A percentile compares a stretch with the other conserved stretches of the same genome.
Evolutionary conservation across 2,113 vertebrate genomes (phyloP).

Genomic region (Salvelinus alpinus): DNA sequence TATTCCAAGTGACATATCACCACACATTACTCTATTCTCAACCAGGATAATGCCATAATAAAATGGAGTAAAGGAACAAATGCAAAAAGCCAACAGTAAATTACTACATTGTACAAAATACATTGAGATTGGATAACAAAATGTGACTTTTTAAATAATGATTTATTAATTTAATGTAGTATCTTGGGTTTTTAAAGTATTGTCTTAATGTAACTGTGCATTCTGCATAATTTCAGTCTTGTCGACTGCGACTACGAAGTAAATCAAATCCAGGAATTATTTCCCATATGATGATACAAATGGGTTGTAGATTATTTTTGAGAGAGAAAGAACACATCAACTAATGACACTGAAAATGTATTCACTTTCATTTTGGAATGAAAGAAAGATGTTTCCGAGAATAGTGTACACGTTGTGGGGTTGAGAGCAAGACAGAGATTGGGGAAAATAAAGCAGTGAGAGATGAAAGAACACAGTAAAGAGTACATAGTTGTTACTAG

Average conservation of each 20-base stretch:
- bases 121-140: too few relatives aligned
- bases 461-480: background rate
- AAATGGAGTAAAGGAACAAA: too few relatives aligned
- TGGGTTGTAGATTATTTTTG: background rate
- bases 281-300: background rate
- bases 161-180: background rate
- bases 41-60: too few relatives aligned
- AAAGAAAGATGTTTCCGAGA: background rate
- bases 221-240: too few relatives aligned
- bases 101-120: too few relatives aligned
- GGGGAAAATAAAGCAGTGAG: background rate
- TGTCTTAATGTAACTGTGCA: too few relatives aligned
- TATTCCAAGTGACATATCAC: background rate
- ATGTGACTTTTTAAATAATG: too few relatives aligned
- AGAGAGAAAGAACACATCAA: background rate
- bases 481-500: background rate
- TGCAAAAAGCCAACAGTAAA: too few relatives aligned
- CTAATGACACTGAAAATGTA: background rate
- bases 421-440: background rate
- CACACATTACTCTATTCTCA: too few relatives aligned
- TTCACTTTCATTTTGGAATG: background rate
- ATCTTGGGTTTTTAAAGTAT: too few relatives aligned
- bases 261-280: background rate
- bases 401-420: background rate
- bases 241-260: too few relatives aligned